Percentiles rank a stretch among this genome's conserved stretches.
These are phyloP conservation scores for Muscina levida DNA, from an alignment of 2,888 invertebrate genomes.

Conservation along the genomic window DNA sequence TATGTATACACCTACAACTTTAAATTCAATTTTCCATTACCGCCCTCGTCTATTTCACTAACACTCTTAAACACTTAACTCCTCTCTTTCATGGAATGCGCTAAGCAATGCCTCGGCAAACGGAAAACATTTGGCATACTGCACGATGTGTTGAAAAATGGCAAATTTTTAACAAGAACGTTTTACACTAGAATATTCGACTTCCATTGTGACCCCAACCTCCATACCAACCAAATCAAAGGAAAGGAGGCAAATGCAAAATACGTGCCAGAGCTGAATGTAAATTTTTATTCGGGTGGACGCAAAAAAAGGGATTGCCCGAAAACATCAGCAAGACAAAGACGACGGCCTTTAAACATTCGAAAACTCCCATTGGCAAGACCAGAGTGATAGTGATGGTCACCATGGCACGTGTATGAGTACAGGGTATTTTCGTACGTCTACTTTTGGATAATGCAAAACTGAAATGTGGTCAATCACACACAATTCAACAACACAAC, in stretches of 20 bases:
- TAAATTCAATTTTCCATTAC: too few species aligned
- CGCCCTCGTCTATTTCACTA: too few species aligned
- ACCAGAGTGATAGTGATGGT: constrained; percentile 1
- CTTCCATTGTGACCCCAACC: constrained; percentile 21
- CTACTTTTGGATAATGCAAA: constrained; percentile 9
- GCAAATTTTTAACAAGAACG: constrained; percentile 50
- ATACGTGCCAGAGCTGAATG: constrained; percentile 48
- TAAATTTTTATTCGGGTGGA: constrained; percentile 29
- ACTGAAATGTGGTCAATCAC: constrained; percentile 55
- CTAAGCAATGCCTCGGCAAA: background rate
- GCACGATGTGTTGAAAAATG: constrained; percentile 45
- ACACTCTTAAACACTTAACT: too few species aligned
- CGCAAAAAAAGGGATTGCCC: constrained; percentile 28
- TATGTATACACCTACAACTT: too few species aligned
- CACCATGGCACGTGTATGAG: background rate
- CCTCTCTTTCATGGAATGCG: too few species aligned
- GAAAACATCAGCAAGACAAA: background rate
- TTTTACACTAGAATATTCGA: constrained; percentile 38
- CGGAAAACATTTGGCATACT: constrained; percentile 7
- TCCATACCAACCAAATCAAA: background rate
- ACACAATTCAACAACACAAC: constrained; percentile 15
- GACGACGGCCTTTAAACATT: background rate
- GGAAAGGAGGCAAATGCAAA: constrained; percentile 46
- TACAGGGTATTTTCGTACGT: background rate
- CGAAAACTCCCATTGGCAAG: constrained; percentile 16